A percentile compares a stretch with the other conserved stretches of the same genome.
Conservation (phyloP, 2,888 invertebrate species). For the Prenolepis imparis region DNA sequence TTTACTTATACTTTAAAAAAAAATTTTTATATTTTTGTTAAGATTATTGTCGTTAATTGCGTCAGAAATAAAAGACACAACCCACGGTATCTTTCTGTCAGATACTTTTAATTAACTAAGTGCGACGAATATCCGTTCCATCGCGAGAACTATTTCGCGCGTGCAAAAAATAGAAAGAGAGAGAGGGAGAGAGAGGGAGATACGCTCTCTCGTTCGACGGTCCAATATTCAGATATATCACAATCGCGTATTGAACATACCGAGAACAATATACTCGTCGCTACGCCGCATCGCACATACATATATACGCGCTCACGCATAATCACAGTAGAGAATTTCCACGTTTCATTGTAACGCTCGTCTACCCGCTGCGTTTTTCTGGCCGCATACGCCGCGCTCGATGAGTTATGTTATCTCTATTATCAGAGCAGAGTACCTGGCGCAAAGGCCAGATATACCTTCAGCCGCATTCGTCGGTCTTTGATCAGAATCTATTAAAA, state of each 20-base stretch:
- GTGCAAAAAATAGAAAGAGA: not conserved
- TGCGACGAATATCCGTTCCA: not conserved
- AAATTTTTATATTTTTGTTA: conserved; percentile 10
- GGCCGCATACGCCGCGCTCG: conserved; percentile 59
- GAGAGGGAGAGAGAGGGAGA: not conserved
- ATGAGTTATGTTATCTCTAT: conserved; percentile 71
- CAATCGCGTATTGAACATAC: conserved; percentile 8
- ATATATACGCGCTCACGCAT: not conserved
- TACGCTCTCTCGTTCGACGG: not conserved
- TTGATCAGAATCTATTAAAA: conserved; percentile 78
- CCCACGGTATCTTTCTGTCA: not conserved
- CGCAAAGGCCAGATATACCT: conserved; percentile 70
- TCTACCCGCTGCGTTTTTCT: conserved; percentile 12
- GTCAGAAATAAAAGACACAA: not conserved
- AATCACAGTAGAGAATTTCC: conserved; percentile 37
- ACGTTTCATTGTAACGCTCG: conserved; percentile 10
- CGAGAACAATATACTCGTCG: conserved; percentile 31
- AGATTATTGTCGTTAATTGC: not conserved
- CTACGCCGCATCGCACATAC: not conserved
- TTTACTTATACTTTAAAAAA: conserved; percentile 3
- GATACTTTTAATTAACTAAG: conserved; percentile 29
- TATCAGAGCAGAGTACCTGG: conserved; percentile 21
- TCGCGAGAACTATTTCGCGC: not conserved
- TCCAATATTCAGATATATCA: conserved; percentile 22
- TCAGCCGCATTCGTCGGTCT: conserved; percentile 66